Base-by-base conservation (phyloP, 2,888 invertebrate genomes). In the Lasioglossum calceatum region DNA sequence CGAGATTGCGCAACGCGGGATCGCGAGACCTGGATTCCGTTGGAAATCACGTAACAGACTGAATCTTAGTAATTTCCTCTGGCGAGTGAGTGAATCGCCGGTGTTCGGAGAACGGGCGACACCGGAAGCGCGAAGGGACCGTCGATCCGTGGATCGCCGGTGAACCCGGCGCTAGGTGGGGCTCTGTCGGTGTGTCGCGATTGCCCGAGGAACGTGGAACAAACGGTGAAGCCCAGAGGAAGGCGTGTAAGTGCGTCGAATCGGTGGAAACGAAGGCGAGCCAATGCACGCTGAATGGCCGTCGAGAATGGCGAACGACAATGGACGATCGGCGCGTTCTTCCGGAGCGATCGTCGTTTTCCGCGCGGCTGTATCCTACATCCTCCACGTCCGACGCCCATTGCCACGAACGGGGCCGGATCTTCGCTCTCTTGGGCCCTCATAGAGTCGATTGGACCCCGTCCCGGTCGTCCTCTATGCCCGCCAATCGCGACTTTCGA, bases 381-480 rank as follows among this genome's bases (percentile, higher is more conserved):
- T 58, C 58, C n/a, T 58, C n/a, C 58, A 7, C 42, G n/a, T 42
- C 39, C 39, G 12, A 78, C 79, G 87, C 79, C 87, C 82, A 88
- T 91, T 89, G 79, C 84, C 72, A 77, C 87, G 91, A 93, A 92
- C 89, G 91, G 90, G 92, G 92, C 94, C 94, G 94, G 94, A 94
- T 94, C 94, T 94, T 93, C 93, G 94, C 91, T 94, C 89, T 84
- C 91, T 58, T 92, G 94, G 92, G 92, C 91, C 92, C 90, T 91
- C 87, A 89, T 79, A 50, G 75, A 88, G 87, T 89, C 86, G 92
- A 91, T 91, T 92, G 92, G 91, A 90, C 89, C 90, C 85, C 83
- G 78, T 72, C 79, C 58, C 84, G 81, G 72, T 23, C 39, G 73
- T 64, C 74, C 32, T 47, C 32, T 3, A 42, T 72, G 84, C 81